A percentile compares a stretch with the other conserved stretches of the same genome.
phyloP scores from a whole-genome alignment of 2,113 vertebrate species.

The Smithornis capensis region DNA sequence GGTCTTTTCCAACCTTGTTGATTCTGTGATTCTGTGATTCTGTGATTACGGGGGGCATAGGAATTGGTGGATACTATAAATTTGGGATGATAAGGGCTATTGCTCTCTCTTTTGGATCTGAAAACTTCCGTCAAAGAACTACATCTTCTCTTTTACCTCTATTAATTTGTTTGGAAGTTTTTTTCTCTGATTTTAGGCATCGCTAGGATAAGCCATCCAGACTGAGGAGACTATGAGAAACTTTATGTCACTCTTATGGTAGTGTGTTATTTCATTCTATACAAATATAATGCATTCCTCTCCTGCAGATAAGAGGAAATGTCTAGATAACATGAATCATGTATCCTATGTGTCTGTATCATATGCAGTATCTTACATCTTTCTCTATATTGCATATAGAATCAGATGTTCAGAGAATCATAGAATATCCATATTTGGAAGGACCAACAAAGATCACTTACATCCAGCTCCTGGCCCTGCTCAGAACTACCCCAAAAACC shows the following conservation, averaged over 20 bases:
- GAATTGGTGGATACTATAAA: no score
- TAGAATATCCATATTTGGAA: not conserved
- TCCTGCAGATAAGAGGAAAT: not conserved
- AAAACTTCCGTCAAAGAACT: no score
- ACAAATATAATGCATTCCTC: not conserved
- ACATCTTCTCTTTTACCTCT: no score
- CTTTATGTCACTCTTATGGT: not conserved
- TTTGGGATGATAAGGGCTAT: no score
- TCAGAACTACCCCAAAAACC: not conserved
- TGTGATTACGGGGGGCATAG: no score
- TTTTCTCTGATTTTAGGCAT: no score
- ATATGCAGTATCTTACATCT: not conserved
- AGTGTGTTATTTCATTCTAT: not conserved
- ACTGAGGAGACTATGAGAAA: not conserved
- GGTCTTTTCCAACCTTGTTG: no score
- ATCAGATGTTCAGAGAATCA: not conserved
- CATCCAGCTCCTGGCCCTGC: accelerated
- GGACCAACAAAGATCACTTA: not conserved
- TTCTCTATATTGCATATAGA: not conserved
- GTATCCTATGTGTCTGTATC: not conserved
- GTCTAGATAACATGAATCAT: not conserved
- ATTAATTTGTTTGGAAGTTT: no score
- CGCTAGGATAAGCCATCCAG: not conserved
- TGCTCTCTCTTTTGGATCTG: no score
- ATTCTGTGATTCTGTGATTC: no score